Percentiles rank a stretch among this genome's conserved stretches.
Evolutionary conservation across 2,888 invertebrate species (phyloP).

Genomic region (Cephus rjabovi): DNA sequence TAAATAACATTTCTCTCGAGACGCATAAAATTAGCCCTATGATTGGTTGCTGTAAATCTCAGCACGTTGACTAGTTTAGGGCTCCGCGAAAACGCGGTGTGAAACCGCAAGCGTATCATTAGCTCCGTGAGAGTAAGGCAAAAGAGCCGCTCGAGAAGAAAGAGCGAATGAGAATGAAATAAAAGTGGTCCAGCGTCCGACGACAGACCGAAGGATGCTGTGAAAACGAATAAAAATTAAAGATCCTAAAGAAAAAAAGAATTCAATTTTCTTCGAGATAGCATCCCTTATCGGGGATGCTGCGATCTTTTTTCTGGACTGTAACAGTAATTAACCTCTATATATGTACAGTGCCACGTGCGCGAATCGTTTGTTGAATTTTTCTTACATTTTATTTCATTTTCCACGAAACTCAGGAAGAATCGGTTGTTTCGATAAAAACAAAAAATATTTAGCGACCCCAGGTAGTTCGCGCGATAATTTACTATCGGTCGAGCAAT

Average conservation of each 20-base stretch:
- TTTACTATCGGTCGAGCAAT: conserved; percentile 29
- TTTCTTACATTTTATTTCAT: not conserved
- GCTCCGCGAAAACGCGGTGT: conserved; percentile 29
- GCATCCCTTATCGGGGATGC: not conserved
- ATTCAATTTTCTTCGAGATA: not conserved
- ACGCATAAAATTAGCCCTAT: conserved; percentile 34
- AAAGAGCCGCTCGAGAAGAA: not conserved
- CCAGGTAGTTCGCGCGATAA: conserved; percentile 20
- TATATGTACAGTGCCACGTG: not conserved
- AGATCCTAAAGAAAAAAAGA: not conserved
- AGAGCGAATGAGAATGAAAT: not conserved
- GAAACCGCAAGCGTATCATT: conserved; percentile 36
- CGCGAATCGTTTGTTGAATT: too few species aligned
- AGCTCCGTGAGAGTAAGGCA: conserved; percentile 14
- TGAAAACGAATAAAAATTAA: not conserved
- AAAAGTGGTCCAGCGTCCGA: not conserved
- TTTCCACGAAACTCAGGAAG: not conserved
- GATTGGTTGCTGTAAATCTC: conserved; percentile 38
- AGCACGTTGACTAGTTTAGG: conserved; percentile 31
- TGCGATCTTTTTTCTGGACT: not conserved
- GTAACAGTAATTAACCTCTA: not conserved
- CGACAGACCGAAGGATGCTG: not conserved
- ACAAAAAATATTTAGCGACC: not conserved
- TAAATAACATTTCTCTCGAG: conserved; percentile 31
- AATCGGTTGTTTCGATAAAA: not conserved